These are phyloP conservation scores for Stegostoma tigrinum DNA, from an alignment of 2,113 vertebrate species.

Conservation along the genomic window DNA sequence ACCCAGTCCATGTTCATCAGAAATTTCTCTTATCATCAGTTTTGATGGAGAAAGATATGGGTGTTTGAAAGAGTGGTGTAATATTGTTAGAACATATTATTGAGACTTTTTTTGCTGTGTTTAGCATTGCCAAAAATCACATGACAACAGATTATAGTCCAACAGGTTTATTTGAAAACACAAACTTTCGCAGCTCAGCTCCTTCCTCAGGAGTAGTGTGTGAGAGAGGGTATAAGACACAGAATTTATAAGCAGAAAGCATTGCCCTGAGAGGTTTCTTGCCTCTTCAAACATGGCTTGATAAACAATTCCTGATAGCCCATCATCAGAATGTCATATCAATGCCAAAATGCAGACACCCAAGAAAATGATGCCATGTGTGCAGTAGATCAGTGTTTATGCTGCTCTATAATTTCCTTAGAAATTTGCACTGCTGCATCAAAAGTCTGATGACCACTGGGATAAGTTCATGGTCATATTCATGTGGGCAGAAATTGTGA, in stretches of 20 bases:
- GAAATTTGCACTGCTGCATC: neutral
- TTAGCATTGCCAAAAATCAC: no score
- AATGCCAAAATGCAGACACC: neutral
- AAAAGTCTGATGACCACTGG: neutral
- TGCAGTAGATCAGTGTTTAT: neutral
- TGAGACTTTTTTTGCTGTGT: neutral
- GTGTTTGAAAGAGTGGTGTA: neutral
- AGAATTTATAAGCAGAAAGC: neutral
- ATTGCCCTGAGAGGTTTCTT: neutral
- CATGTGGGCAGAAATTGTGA: neutral
- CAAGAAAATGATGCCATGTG: neutral
- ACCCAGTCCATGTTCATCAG: neutral
- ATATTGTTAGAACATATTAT: neutral
- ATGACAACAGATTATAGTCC: no score
- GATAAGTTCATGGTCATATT: neutral
- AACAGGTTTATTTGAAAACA: no score
- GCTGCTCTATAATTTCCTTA: neutral
- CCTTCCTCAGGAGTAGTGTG: no score
- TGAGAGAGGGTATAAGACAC: no score
- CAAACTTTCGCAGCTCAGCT: no score
- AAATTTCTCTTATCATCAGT: neutral
- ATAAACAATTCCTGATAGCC: neutral
- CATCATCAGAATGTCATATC: neutral
- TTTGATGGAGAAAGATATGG: neutral
- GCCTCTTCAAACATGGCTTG: neutral